A percentile compares a stretch with the other conserved stretches of the same genome.
These are phyloP conservation scores for Drosophila formosana DNA, from an alignment of 2,888 invertebrate species.

Conservation along the genomic window DNA sequence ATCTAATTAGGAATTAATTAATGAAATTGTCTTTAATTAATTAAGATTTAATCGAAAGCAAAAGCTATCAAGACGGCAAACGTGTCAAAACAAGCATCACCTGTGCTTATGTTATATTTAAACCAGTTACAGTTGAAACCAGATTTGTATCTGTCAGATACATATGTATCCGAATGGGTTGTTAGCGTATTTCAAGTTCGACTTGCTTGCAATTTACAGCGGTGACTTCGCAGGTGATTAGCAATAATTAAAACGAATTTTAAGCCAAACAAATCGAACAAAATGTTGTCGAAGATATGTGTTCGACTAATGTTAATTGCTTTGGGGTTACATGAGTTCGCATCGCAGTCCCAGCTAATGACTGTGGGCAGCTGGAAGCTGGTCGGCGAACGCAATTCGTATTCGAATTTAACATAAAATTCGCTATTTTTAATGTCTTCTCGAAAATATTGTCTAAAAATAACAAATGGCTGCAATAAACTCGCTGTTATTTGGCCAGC, in stretches of 20 bases:
- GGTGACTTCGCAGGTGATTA: slow-evolving; percentile 60
- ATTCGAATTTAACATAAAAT: slow-evolving; percentile 36
- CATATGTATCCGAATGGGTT: not conserved
- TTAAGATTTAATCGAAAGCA: slow-evolving; percentile 5
- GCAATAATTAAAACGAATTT: slow-evolving; percentile 56
- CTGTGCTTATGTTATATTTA: not conserved
- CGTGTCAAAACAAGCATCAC: not conserved
- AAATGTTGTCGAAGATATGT: slow-evolving; percentile 13
- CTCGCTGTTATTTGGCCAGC: slow-evolving; percentile 57
- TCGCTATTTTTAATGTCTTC: slow-evolving; percentile 38
- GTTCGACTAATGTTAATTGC: slow-evolving; percentile 50
- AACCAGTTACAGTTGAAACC: slow-evolving; percentile 5
- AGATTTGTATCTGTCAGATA: slow-evolving; percentile 1
- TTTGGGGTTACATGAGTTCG: slow-evolving; percentile 45
- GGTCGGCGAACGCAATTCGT: slow-evolving; percentile 10
- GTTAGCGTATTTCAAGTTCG: slow-evolving; percentile 17
- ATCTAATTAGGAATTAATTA: slow-evolving; percentile 7
- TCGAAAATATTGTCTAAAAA: slow-evolving; percentile 55
- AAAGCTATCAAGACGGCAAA: not conserved
- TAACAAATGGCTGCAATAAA: slow-evolving; percentile 59
- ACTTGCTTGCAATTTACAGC: not conserved
- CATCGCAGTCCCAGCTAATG: slow-evolving; percentile 15
- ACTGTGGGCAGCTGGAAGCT: slow-evolving; percentile 26
- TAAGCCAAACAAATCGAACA: slow-evolving; percentile 59
- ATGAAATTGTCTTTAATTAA: slow-evolving; percentile 6